Evolutionary conservation across 2,888 invertebrate species (phyloP).

Genomic region (Spatulosminthurus flaviceps): DNA sequence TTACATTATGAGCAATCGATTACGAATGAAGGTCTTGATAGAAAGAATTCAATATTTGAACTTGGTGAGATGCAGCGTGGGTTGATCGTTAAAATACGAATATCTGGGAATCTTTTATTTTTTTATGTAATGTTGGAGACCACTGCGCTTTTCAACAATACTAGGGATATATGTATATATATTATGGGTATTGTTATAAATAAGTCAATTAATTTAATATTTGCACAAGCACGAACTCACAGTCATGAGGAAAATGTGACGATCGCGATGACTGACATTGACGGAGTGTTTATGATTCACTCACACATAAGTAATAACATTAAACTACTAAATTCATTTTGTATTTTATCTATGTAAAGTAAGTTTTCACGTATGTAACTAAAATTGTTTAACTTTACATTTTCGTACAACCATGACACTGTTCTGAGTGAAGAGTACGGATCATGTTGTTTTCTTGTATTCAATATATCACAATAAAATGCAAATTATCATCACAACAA

Average conservation of each 20-base stretch:
- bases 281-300: constrained; percentile 34
- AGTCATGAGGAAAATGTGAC: constrained; percentile 43
- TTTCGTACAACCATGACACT: neutral
- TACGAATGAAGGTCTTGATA: neutral
- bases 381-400: constrained; percentile 26
- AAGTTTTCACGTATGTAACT: constrained; percentile 11
- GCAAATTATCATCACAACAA: constrained; percentile 53
- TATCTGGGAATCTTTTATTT: constrained; percentile 14
- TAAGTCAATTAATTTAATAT: constrained; percentile 33
- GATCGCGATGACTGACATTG: constrained; percentile 45
- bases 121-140: constrained; percentile 43
- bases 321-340: neutral
- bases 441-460: constrained; percentile 34
- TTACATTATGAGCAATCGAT: constrained; percentile 11
- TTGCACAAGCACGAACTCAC: constrained; percentile 47
- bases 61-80: constrained; percentile 24
- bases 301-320: neutral
- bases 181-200: constrained; percentile 26
- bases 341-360: neutral
- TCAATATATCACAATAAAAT: constrained; percentile 54
- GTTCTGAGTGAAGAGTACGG: constrained; percentile 7
- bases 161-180: constrained; percentile 32
- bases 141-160: constrained; percentile 48
- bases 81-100: constrained; percentile 1
- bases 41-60: constrained; percentile 13